Base-by-base conservation (phyloP, 2,888 invertebrate species). In the Teinopalpus imperialis region DNA sequence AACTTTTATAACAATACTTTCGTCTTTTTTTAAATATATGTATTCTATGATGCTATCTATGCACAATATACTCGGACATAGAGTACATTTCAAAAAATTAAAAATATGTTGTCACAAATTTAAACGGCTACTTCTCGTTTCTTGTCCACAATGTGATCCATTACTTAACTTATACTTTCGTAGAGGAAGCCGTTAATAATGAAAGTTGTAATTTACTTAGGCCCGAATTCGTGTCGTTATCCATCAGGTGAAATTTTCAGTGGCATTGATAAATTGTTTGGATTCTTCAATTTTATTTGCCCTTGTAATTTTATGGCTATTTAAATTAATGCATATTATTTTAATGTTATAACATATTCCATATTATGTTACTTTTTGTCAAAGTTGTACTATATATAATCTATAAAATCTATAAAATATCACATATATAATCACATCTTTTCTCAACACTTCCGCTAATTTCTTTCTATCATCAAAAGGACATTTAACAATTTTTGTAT, bases 161-260 rank as follows among this genome's bases (percentile, higher is more conserved):
- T 42, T 42, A 42, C 32, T 32, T 24, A 42, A 24, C 26, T 42
- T 42, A 42, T 42, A 56, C 51, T 52, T 47, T 48, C 41, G 34
- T 40, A 21, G 30, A 27, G 35, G 43, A 35, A 43, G 35, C 36
- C 35, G 43, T 43, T 43, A 43, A 43, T 43, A 43, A 35, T 43
- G 43, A 36, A 43, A 43, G 35, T 43, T 43, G 43, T 43, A 36
- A 36, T 36, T 43, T 43, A 43, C 36, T 36, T 36, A 36, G 43
- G 30, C 16, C 32, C 27, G 37, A 31, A 44, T 64, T 63, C 41
- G 64, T 63, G 62, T 63, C 68, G 72, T 72, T 69, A 78, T 77
- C 75, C 79, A 82, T 79, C 74, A 70, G 70, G 56, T 50, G 59
- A 69, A 73, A 69, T 78, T 80, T 76, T 74, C 61, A 68, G 59